Evolutionary conservation across 2,113 vertebrate species (phyloP).

Genomic region (Ceyx margarethae): DNA sequence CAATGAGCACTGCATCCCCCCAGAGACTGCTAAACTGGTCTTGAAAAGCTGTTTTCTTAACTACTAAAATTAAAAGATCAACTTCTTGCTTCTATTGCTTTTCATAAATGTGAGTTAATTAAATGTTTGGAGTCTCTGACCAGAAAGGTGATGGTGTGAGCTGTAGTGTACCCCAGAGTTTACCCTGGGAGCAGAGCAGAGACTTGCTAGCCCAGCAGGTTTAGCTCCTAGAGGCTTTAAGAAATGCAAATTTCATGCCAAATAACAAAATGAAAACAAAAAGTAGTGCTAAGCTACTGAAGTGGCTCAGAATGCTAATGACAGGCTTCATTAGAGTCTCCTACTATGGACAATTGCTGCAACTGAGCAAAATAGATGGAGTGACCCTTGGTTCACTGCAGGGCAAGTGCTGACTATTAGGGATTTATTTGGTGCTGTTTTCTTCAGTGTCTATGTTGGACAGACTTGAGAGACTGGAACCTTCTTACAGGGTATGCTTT

Average conservation of each 20-base stretch:
- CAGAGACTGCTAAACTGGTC: neutral
- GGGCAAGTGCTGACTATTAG: neutral
- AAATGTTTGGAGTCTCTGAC: neutral
- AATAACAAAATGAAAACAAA: constrained; percentile 17
- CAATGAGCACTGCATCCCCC: neutral
- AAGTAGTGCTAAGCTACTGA: neutral
- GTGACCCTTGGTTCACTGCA: neutral
- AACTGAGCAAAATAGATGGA: neutral
- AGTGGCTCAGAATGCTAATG: constrained; percentile 39
- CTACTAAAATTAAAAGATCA: neutral
- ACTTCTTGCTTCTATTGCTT: neutral
- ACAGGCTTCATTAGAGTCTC: neutral
- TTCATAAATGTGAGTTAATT: neutral
- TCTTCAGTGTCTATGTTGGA: neutral
- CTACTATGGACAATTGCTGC: neutral
- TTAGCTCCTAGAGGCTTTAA: neutral
- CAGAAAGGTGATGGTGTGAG: neutral
- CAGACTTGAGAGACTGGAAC: neutral
- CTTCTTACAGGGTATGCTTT: neutral
- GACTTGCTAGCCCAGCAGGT: neutral
- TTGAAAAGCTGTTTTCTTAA: neutral
- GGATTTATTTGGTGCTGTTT: neutral
- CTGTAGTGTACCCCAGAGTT: neutral
- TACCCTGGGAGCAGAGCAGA: neutral
- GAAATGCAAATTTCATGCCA: constrained; percentile 43